Evolutionary conservation across 1,140 invertebrate species (phyloP).

Genomic region (Hetaerina americana): DNA sequence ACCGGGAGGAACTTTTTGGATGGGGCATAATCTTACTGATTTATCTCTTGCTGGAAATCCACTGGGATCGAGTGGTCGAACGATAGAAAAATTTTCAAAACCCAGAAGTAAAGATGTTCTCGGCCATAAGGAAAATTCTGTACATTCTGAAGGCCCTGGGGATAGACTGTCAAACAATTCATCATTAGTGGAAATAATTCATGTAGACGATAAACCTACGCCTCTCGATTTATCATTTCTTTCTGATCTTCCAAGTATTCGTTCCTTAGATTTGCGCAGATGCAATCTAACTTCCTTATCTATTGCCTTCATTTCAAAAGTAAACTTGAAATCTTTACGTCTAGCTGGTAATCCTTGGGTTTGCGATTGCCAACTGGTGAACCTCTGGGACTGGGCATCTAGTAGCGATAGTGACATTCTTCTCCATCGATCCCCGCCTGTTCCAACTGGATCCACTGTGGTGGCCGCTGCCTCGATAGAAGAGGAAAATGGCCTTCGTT

Average conservation of each 20-base stretch:
- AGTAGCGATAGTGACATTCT: slow-evolving; percentile 45
- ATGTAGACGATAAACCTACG: slow-evolving; percentile 44
- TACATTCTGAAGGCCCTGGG: too few relatives aligned
- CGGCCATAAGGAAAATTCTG: background rate
- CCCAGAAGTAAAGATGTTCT: background rate
- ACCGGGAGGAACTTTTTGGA: slow-evolving; percentile 43
- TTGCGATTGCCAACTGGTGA: slow-evolving; percentile 51
- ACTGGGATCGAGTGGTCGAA: background rate
- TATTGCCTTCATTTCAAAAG: slow-evolving; percentile 27
- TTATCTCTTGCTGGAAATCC: slow-evolving; percentile 45
- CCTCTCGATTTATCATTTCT: slow-evolving; percentile 41
- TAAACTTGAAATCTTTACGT: slow-evolving; percentile 39
- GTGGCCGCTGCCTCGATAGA: background rate
- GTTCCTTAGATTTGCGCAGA: background rate
- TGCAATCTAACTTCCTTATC: background rate
- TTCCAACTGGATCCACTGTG: background rate
- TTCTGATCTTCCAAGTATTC: slow-evolving; percentile 30
- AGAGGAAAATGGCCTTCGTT: background rate
- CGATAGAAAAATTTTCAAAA: slow-evolving; percentile 30
- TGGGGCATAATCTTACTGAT: slow-evolving; percentile 45
- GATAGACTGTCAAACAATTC: background rate
- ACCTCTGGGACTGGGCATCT: slow-evolving; percentile 58
- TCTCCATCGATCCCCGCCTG: slow-evolving; percentile 31
- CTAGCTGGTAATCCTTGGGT: slow-evolving; percentile 53
- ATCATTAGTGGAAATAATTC: slow-evolving; percentile 32